Evolutionary conservation across 2,113 vertebrate genomes (phyloP).

Genomic region (Dendrocopos noguchii): DNA sequence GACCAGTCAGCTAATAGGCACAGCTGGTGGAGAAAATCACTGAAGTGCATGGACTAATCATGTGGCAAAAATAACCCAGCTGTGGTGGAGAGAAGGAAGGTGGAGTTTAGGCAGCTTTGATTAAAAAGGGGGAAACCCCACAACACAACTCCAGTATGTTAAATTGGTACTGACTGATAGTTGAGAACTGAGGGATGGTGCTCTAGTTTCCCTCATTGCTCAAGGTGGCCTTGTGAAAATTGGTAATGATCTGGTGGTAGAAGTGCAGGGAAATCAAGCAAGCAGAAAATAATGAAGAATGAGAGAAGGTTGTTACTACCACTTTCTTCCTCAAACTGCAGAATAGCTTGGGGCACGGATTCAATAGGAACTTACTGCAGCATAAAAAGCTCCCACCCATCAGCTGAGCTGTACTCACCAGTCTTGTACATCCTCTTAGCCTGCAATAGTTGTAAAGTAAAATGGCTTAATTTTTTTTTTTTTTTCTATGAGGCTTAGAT

Average conservation of each 20-base stretch:
- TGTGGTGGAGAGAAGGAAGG: neutral
- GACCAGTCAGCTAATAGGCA: neutral
- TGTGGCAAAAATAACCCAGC: neutral
- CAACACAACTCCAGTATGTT: neutral
- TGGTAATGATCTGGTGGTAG: neutral
- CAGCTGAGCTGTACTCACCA: neutral
- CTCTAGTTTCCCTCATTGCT: neutral
- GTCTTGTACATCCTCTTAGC: neutral
- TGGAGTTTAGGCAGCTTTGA: neutral
- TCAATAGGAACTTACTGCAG: neutral
- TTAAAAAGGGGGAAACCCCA: neutral
- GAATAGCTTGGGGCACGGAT: neutral
- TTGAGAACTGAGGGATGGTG: neutral
- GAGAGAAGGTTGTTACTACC: neutral
- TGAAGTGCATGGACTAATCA: neutral
- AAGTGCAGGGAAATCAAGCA: neutral
- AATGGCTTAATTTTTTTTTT: neutral
- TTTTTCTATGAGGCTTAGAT: neutral
- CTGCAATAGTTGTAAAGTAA: neutral
- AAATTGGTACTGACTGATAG: neutral
- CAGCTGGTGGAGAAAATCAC: neutral
- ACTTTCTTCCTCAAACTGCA: slow-evolving; percentile 33
- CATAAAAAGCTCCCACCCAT: neutral
- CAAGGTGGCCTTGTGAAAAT: neutral
- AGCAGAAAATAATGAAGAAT: neutral